Conservation (phyloP, 2,888 invertebrate species). For the Stenurella melanura region DNA sequence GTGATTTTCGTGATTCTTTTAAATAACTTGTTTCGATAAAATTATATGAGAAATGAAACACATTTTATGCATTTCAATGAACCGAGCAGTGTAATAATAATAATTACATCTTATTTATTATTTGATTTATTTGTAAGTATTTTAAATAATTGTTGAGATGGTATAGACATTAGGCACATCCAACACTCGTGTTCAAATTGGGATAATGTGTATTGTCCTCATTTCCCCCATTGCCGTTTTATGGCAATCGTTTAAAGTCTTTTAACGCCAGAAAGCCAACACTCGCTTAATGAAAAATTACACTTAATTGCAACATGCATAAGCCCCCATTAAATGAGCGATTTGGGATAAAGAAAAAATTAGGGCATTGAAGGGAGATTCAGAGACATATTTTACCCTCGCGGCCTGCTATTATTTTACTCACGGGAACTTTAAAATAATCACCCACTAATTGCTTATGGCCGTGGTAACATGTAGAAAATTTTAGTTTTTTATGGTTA, state of each 20-base stretch:
- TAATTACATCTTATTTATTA: too few relatives aligned
- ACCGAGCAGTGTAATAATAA: too few relatives aligned
- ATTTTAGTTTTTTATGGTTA: too few relatives aligned
- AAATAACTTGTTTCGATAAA: too few relatives aligned
- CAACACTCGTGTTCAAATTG: too few relatives aligned
- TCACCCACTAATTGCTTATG: not conserved
- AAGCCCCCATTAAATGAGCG: not conserved
- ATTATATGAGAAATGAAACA: too few relatives aligned
- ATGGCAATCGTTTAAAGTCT: conserved; percentile 17
- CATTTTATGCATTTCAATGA: too few relatives aligned
- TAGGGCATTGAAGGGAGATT: not conserved
- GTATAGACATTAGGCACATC: too few relatives aligned
- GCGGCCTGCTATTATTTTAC: not conserved
- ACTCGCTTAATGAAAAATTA: conserved; percentile 19
- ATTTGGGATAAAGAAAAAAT: conserved; percentile 7
- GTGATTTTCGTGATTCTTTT: too few relatives aligned
- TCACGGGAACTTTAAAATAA: not conserved
- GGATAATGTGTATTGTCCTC: not conserved
- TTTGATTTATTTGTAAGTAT: too few relatives aligned
- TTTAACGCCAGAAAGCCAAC: conserved; percentile 13
- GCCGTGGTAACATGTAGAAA: not conserved
- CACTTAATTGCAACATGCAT: conserved; percentile 13
- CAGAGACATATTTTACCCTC: not conserved
- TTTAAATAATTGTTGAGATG: too few relatives aligned
- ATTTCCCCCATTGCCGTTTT: conserved; percentile 16